Percentiles rank a stretch among this genome's conserved stretches.
These are phyloP conservation scores for Phortica variegata DNA, from an alignment of 1,140 invertebrate genomes.

Conservation along the genomic window DNA sequence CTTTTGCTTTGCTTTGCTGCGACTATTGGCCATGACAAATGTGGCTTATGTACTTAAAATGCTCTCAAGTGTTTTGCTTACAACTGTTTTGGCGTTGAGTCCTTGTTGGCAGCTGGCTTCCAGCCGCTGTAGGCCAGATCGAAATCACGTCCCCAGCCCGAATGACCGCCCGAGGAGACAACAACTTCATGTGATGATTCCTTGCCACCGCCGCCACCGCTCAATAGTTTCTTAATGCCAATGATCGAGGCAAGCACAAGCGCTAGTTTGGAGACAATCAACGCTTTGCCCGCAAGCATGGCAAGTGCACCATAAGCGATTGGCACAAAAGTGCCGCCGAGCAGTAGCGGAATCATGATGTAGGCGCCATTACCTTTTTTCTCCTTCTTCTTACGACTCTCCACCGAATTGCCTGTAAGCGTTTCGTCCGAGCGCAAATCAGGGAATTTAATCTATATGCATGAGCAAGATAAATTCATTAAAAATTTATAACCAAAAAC, in stretches of 20 bases:
- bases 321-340: constrained; percentile 76
- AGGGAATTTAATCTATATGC: constrained; percentile 45
- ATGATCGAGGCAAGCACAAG: constrained; percentile 78
- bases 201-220: constrained; percentile 63
- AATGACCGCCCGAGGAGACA: constrained; percentile 66
- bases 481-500: too few relatives aligned
- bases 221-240: constrained; percentile 77
- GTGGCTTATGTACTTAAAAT: constrained; percentile 6
- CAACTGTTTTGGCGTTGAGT: constrained; percentile 6
- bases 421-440: constrained; percentile 23
- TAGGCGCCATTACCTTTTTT: constrained; percentile 72
- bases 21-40: constrained; percentile 34
- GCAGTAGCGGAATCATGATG: constrained; percentile 73
- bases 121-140: constrained; percentile 67
- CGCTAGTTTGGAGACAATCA: constrained; percentile 80
- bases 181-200: constrained; percentile 71
- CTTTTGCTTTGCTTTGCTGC: constrained; percentile 4
- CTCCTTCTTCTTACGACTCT: constrained; percentile 58
- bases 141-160: constrained; percentile 71
- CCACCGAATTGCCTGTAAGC: constrained; percentile 18
- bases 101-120: constrained; percentile 52
- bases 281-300: constrained; percentile 77
- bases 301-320: constrained; percentile 76
- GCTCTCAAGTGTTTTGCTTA: not conserved
- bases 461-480: not conserved